phyloP scores from a whole-genome alignment of 2,113 vertebrate species.

The Vimba vimba region DNA sequence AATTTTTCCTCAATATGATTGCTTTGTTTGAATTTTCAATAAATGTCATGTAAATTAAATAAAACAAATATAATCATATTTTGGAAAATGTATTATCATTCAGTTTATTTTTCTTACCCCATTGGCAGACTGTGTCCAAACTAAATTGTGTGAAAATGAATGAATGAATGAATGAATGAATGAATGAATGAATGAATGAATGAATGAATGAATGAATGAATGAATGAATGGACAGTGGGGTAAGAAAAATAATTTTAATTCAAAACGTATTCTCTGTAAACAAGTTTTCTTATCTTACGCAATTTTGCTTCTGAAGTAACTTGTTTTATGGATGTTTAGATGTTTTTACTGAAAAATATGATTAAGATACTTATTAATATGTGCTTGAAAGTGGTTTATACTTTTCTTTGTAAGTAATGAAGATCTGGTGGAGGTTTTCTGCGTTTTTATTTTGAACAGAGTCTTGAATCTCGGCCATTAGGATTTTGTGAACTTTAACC shows the following conservation, averaged over 20 bases:
- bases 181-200: too few relatives aligned
- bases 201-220: too few relatives aligned
- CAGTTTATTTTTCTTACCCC: too few relatives aligned
- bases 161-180: too few relatives aligned
- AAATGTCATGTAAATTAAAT: background rate
- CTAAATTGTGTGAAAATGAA: too few relatives aligned
- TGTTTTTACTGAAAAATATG: background rate
- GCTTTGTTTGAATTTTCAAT: background rate
- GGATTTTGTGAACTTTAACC: slow-evolving; percentile 90
- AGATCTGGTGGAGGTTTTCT: slow-evolving; percentile 91
- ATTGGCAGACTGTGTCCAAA: too few relatives aligned
- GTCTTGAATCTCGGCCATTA: slow-evolving; percentile 89
- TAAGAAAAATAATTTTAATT: background rate
- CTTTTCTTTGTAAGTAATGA: slow-evolving; percentile 94
- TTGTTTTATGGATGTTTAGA: too few relatives aligned
- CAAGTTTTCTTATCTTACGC: too few relatives aligned
- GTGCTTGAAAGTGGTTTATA: slow-evolving; percentile 57
- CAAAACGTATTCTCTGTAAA: too few relatives aligned
- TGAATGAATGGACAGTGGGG: background rate
- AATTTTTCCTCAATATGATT: background rate
- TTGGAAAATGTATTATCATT: background rate
- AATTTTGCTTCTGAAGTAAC: too few relatives aligned
- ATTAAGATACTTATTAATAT: background rate
- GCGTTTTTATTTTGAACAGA: slow-evolving; percentile 87
- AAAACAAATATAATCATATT: background rate